Percentiles rank a stretch among this genome's conserved stretches.
phyloP scores from a whole-genome alignment of 2,797 vertebrate genomes.

The Mallotus villosus region DNA sequence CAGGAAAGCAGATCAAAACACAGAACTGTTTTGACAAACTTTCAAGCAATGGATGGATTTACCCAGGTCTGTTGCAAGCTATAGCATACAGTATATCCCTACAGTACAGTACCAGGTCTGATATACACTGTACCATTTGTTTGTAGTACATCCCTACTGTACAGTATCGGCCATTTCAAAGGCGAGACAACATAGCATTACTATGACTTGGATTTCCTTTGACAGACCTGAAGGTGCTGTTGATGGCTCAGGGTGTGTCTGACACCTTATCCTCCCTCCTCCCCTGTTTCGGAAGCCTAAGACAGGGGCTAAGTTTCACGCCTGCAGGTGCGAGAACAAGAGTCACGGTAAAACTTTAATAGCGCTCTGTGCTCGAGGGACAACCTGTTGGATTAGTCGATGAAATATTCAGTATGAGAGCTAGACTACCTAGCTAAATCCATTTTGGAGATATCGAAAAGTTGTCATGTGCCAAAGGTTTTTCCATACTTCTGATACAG shows the following conservation, averaged over 20 bases:
- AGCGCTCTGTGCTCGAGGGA: conserved; percentile 41
- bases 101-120: background rate
- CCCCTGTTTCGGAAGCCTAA: conserved; percentile 45
- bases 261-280: conserved; percentile 63
- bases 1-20: background rate
- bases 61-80: background rate
- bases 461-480: no score
- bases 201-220: background rate
- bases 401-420: conserved; percentile 67
- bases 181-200: background rate
- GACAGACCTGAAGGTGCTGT: conserved; percentile 45
- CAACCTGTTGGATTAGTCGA: conserved; percentile 38
- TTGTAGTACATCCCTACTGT: background rate
- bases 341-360: conserved; percentile 68
- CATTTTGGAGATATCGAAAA: conserved; percentile 25
- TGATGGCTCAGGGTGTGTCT: conserved; percentile 57
- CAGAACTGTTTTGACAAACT: no score
- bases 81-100: background rate
- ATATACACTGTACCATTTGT: background rate
- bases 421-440: background rate
- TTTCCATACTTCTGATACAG: background rate
- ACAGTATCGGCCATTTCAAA: conserved; percentile 1
- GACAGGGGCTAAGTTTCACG: conserved; percentile 63
- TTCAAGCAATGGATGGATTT: background rate
- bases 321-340: conserved; percentile 66